A percentile compares a stretch with the other conserved stretches of the same genome.
These are phyloP conservation scores for Leucoraja ocellata DNA, from an alignment of 2,797 vertebrate species.

Conservation along the genomic window DNA sequence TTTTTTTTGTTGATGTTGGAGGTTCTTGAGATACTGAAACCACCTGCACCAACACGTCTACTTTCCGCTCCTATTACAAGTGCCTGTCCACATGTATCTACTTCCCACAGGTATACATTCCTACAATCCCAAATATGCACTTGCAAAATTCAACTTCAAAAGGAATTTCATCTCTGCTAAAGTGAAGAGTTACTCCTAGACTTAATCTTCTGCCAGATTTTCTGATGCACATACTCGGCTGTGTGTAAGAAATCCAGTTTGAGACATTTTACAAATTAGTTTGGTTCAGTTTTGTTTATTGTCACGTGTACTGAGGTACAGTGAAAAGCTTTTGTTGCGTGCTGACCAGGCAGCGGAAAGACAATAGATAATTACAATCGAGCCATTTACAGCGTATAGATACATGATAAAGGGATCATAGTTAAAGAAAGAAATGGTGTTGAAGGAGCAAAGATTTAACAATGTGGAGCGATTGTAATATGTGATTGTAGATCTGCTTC, in stretches of 20 bases:
- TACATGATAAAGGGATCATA: too few relatives aligned
- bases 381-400: too few relatives aligned
- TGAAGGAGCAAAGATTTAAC: too few relatives aligned
- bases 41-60: not conserved
- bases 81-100: not conserved
- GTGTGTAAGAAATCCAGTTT: conserved; percentile 4
- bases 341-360: too few relatives aligned
- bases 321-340: too few relatives aligned
- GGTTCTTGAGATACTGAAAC: not conserved
- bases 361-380: too few relatives aligned
- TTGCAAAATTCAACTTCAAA: conserved; percentile 1
- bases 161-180: not conserved
- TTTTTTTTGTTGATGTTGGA: not conserved
- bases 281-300: too few relatives aligned
- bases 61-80: conserved; percentile 19
- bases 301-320: too few relatives aligned
- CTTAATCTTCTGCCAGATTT: not conserved
- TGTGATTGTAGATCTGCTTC: too few relatives aligned
- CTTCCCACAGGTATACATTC: not conserved
- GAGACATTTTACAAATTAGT: not conserved
- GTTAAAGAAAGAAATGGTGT: too few relatives aligned
- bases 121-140: not conserved
- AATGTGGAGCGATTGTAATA: too few relatives aligned
- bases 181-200: not conserved
- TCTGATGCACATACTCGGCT: not conserved